Percentiles rank a stretch among this genome's conserved stretches.
phyloP scores from a whole-genome alignment of 2,888 invertebrate species.

The Stenolophus ochropezus region DNA sequence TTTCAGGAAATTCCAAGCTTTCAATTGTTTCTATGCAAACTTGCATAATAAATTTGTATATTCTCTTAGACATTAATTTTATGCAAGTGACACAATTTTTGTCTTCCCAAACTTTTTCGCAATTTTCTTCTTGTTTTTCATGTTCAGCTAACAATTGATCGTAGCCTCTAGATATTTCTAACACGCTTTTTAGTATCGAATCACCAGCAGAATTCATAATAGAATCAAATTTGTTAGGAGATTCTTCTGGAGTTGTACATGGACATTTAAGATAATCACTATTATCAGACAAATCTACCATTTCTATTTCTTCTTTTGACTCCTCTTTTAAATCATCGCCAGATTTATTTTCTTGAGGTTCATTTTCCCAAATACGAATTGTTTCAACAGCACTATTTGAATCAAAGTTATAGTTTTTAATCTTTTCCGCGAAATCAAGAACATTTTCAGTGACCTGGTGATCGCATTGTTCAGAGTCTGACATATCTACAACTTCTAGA shows the following conservation, averaged over 20 bases:
- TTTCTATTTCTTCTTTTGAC: neutral
- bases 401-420: slow-evolving; percentile 13
- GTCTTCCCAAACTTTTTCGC: neutral
- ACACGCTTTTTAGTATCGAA: slow-evolving; percentile 24
- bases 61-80: slow-evolving; percentile 16
- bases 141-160: slow-evolving; percentile 8
- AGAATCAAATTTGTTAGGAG: neutral
- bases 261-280: neutral
- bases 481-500: slow-evolving; percentile 21
- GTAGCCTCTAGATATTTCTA: slow-evolving; percentile 37
- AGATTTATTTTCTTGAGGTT: neutral
- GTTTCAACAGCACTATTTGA: neutral
- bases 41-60: slow-evolving; percentile 48
- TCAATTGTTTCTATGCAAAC: slow-evolving; percentile 49
- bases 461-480: slow-evolving; percentile 3
- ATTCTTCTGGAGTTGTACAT: neutral
- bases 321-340: neutral
- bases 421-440: slow-evolving; percentile 28
- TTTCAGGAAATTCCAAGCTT: slow-evolving; percentile 50
- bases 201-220: neutral
- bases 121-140: neutral
- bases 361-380: slow-evolving; percentile 31
- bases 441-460: slow-evolving; percentile 19
- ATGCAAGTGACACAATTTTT: neutral
- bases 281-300: neutral